phyloP scores from a whole-genome alignment of 2,797 vertebrate species.

The Aulostomus chinensis region DNA sequence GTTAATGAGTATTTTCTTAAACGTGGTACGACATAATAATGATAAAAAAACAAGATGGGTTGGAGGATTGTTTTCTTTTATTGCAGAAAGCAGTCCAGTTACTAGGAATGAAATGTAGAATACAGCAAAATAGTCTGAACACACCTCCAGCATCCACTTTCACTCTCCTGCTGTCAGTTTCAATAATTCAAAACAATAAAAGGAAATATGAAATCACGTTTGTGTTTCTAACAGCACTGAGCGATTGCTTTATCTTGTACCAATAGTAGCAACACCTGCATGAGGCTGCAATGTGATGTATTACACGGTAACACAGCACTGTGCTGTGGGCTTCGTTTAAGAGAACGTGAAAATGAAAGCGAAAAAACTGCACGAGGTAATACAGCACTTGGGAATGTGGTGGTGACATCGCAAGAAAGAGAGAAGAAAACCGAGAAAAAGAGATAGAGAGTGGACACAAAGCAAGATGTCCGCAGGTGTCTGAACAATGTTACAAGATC shows the following conservation, averaged over 20 bases:
- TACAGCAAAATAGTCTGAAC: slow-evolving; percentile 54
- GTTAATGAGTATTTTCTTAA: too few relatives aligned
- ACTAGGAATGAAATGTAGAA: slow-evolving; percentile 68
- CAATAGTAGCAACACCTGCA: slow-evolving; percentile 33
- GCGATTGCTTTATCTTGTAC: slow-evolving; percentile 32
- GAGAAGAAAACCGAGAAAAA: slow-evolving; percentile 1
- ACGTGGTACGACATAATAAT: background rate
- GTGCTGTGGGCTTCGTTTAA: slow-evolving; percentile 35
- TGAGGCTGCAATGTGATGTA: slow-evolving; percentile 44
- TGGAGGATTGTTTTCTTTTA: slow-evolving; percentile 68
- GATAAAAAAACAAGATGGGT: slow-evolving; percentile 10
- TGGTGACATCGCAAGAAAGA: background rate
- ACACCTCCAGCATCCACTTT: slow-evolving; percentile 50
- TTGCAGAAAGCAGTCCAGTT: slow-evolving; percentile 72
- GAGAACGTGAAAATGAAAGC: slow-evolving; percentile 27
- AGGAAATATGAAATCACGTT: slow-evolving; percentile 8
- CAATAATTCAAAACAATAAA: slow-evolving; percentile 8
- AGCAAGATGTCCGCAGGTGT: background rate
- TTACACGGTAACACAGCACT: slow-evolving; percentile 68
- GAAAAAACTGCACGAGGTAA: slow-evolving; percentile 27
- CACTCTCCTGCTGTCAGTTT: slow-evolving; percentile 21
- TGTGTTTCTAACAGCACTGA: slow-evolving; percentile 37
- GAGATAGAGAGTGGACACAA: background rate
- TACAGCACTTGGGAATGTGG: slow-evolving; percentile 55
- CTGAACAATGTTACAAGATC: background rate